Evolutionary conservation across 2,888 invertebrate species (phyloP), one percentile per base, ranked within the genome.

Genomic region (Oxystoma pomonae): DNA sequence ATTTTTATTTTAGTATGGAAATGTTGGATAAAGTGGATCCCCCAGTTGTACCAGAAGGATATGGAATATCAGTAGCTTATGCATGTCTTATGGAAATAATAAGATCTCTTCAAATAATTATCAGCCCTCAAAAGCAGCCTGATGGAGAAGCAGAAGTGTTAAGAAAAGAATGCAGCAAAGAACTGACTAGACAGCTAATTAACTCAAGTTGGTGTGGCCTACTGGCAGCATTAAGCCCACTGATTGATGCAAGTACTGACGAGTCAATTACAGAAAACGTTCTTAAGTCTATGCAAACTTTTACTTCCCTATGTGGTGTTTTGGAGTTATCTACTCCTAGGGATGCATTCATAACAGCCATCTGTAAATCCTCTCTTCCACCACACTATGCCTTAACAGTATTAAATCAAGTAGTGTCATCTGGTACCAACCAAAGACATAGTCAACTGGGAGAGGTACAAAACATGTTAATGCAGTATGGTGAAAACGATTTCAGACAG

Each of bases 171-270:
- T 68, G 66, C 16, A 71, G 68, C 55, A 50, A 57, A 20, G 56
- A 66, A 20, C 60, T 50, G 77, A 79, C 75, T 51, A 81, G 81
- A 67, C 90, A 96, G 82, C 80, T 98, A 20, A 87, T 98, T 22
- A 92, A 92, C 73, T 97, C 97, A 0, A 95, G 96, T 68, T 98
- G 98, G 96, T 94, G 95, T 77, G 96, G 96, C 0, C 82, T 98
- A 56, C 84, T 98, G 49, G 94, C 96, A 72, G 96, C 97, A 0
- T 82, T 98, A 66, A 93, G 94, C 63, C 91, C 96, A 1, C 80
- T 98, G 57, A 89, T 98, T 1, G 98, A 98, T 79, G 96, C 97
- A 1, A 96, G 97, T 72, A 93, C 95, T 16, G 98, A 98, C 69
- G 98, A 99, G 80, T 86, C 91, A 18, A 88, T 92, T 17, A 92